These are phyloP conservation scores for Aplysia californica DNA, from an alignment of 1,140 invertebrate genomes.

Conservation along the genomic window DNA sequence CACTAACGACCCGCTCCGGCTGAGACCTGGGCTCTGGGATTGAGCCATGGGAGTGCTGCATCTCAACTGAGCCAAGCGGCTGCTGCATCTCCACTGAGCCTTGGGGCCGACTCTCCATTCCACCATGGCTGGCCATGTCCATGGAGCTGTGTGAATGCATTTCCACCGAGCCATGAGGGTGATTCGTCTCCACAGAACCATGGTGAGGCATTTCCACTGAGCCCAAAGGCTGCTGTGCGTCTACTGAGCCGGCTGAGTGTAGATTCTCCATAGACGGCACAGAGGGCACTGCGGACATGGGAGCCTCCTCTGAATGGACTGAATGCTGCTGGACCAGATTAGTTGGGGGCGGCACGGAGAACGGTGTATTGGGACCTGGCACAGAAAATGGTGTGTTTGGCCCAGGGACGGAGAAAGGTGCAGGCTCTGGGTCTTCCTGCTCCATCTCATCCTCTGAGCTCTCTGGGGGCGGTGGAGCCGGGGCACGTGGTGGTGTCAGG, in stretches of 20 bases:
- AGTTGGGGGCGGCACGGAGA: constrained; percentile 26
- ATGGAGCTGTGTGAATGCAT: constrained; percentile 9
- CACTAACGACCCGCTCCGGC: constrained; percentile 17
- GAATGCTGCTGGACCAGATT: constrained; percentile 27
- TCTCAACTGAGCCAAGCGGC: background rate
- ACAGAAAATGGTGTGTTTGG: background rate
- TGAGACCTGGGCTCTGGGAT: constrained; percentile 29
- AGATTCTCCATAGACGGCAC: constrained; percentile 23
- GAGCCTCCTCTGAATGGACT: constrained; percentile 26
- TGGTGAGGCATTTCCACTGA: constrained; percentile 11
- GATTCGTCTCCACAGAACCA: constrained; percentile 18
- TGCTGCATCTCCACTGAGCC: background rate
- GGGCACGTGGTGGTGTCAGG: constrained; percentile 38
- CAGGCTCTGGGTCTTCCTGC: background rate
- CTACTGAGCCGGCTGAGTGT: constrained; percentile 24
- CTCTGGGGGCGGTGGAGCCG: constrained; percentile 40
- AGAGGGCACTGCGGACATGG: constrained; percentile 30
- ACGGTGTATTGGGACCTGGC: background rate
- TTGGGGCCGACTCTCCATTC: background rate
- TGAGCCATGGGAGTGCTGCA: constrained; percentile 4
- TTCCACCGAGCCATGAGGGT: constrained; percentile 7
- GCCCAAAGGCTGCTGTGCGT: constrained; percentile 33
- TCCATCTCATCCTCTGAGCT: constrained; percentile 40
- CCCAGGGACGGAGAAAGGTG: background rate
- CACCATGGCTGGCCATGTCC: background rate